Base-by-base conservation (phyloP, 1,140 invertebrate species). In the Lineus longissimus region DNA sequence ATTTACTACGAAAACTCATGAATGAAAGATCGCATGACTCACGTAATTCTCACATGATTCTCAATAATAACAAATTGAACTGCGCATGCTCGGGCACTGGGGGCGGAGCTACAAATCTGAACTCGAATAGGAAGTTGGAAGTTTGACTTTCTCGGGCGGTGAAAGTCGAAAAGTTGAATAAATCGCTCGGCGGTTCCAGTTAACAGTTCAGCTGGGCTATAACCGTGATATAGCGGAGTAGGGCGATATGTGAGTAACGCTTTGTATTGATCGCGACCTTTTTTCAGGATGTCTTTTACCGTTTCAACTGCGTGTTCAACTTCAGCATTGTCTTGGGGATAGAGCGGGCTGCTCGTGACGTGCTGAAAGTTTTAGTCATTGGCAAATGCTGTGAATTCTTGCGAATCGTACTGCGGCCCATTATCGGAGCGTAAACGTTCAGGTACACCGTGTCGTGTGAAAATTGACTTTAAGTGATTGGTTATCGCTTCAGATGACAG, bases 341-440 rank as follows among this genome's bases (percentile, higher is more conserved):
- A 72, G 22, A 75, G 71, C 11, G 73, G 64, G 22, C 73, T 68
- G 2, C 65, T 65, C 1, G 62, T 61, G 0, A 70, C 51, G 40
- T 81, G 75, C 30, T 70, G 29, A 64, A 83, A 77, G 11, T 74
- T 70, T 75, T 80, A 83, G 55, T 79, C 56, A 62, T 57, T 72
- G 51, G 73, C 62, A 73, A 85, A 85, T 9, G 67, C 56, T 62
- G 61, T 55, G 66, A 84, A 84, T 64, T 80, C 70, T 56, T 60
- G 47, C n/a, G 75, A 78, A 11, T 70, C 72, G 63, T 81, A 84
- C 57, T 79, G 73, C 13, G 81, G 75, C 23, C 77, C 81, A 68
- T 80, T 83, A 69, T 85, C 83, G 2, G 75, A 73, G 6, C 64
- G 22, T 25, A 84, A 29, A 30, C 68, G 69, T 29, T 76, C 56